These are phyloP conservation scores for Hoplodrina ambigua DNA, from an alignment of 2,888 invertebrate species.

Conservation along the genomic window DNA sequence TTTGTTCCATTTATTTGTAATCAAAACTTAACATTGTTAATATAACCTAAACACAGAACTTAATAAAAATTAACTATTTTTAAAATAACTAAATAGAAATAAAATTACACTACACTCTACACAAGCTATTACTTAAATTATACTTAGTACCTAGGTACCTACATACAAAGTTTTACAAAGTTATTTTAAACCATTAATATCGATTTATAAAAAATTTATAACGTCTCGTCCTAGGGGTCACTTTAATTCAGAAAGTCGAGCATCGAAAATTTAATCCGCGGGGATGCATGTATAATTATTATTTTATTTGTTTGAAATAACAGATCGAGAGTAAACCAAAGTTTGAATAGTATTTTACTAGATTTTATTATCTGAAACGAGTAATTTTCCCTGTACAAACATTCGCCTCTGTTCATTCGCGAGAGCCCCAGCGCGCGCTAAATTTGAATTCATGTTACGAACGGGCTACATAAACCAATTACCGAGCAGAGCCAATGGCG, in stretches of 20 bases:
- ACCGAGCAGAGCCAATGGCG: constrained; percentile 87
- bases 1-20: no score
- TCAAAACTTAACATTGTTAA: no score
- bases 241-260: neutral
- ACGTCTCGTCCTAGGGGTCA: neutral
- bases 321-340: constrained; percentile 72
- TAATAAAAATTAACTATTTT: no score
- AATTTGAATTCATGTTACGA: constrained; percentile 90
- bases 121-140: no score
- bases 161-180: no score
- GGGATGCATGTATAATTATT: constrained; percentile 50
- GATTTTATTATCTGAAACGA: constrained; percentile 82
- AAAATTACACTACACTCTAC: no score
- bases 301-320: constrained; percentile 65
- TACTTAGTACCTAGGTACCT: no score
- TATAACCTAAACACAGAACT: no score
- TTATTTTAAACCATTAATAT: no score
- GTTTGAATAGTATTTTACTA: constrained; percentile 81
- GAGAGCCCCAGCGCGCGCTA: constrained; percentile 85
- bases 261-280: constrained; percentile 12
- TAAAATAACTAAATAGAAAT: no score
- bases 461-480: constrained; percentile 89
- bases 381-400: constrained; percentile 82
- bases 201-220: neutral
- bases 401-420: constrained; percentile 79